Evolutionary conservation across 2,113 vertebrate species (phyloP).

Genomic region (Tenrec ecaudatus): DNA sequence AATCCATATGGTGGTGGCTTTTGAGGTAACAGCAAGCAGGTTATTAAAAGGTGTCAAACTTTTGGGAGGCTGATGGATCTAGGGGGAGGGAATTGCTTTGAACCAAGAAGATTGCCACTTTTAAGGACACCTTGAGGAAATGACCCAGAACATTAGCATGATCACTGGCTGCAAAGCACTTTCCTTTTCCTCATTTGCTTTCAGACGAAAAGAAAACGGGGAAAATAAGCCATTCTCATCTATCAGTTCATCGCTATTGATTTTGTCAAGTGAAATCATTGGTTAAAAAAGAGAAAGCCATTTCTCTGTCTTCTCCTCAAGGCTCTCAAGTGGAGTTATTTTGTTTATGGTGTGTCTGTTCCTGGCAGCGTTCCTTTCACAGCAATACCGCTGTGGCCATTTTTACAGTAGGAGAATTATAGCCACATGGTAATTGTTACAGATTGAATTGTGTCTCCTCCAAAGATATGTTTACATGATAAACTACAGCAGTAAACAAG

Average conservation of each 20-base stretch:
- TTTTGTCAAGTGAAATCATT: neutral
- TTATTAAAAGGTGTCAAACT: conserved; percentile 48
- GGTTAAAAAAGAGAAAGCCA: conserved; percentile 13
- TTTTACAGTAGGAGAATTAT: neutral
- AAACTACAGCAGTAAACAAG: neutral
- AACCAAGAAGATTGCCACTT: neutral
- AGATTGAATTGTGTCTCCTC: neutral
- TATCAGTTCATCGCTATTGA: neutral
- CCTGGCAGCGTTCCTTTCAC: neutral
- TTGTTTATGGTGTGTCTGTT: neutral
- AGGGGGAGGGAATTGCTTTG: conserved; percentile 33
- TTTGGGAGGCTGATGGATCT: neutral
- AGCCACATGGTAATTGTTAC: neutral
- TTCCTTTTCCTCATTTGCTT: conserved; percentile 7
- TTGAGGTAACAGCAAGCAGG: conserved; percentile 39
- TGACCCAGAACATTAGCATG: conserved; percentile 28
- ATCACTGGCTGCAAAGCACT: neutral
- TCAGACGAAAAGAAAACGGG: conserved; percentile 36
- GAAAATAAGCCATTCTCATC: neutral
- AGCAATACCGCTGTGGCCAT: neutral
- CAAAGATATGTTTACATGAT: neutral
- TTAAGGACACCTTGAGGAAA: conserved; percentile 25
- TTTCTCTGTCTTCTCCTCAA: neutral
- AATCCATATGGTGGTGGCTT: neutral
- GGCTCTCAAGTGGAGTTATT: neutral